Base-by-base conservation (phyloP, 1,140 invertebrate genomes). In the Cherax destructor region DNA sequence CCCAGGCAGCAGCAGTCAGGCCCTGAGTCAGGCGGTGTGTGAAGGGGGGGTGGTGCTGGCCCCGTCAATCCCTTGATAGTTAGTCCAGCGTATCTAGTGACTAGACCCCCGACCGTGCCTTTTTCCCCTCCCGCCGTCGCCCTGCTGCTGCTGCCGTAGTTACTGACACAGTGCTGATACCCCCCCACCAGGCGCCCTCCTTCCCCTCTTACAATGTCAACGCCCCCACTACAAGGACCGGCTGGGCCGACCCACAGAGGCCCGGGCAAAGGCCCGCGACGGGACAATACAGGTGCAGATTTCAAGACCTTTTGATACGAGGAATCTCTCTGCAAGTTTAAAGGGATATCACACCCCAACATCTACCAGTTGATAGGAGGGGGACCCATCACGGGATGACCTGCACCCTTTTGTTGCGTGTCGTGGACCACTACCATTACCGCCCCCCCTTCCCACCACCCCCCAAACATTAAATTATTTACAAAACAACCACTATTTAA, bases 201-300 rank as follows among this genome's bases (percentile, higher is more conserved):
- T 49, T 13, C 30, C 21, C 47, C 47, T 49, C 61, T 80, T 52
- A 78, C 87, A 83, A 97, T 97, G 97, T 97, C 97, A 93, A 97
- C 97, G 92, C 95, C 96, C 97, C 92, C 98, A 98, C 94, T 98
- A 98, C 95, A 98, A 98, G 95, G 97, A 98, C 94, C 96, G 97
- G 88, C 95, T 98, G 93, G 97, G 97, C 92, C 94, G 97, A 98
- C 97, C 97, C 83, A 52, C 84, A 30, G 90, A 91, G 56, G 96
- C 97, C 93, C 97, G 98, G 94, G 96, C 96, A 77, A 96, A 96
- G 94, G 83, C 96, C 93, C 92, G 93, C 56, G 95, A 95, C 88
- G 93, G 92, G 10, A 93, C 61, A 92, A 90, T 61, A 92, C 91
- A 9, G 93, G 91, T 16, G 93, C 94, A 21, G 93, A 93, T 93